Base-by-base conservation (phyloP, 2,113 vertebrate genomes). In the Mesocricetus auratus region DNA sequence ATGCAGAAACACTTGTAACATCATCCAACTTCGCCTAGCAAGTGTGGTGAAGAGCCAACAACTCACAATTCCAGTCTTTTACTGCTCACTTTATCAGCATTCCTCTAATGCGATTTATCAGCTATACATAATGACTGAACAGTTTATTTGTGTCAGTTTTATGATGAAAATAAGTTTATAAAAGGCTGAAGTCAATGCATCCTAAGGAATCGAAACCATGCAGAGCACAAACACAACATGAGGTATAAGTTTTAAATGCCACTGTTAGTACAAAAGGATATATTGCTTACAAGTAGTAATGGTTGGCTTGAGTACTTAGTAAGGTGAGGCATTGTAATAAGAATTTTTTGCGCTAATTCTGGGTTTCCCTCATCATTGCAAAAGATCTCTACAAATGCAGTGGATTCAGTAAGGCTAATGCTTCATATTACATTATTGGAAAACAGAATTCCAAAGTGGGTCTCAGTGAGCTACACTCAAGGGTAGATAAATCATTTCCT, bases 181-280 rank as follows among this genome's bases (percentile, higher is more conserved):
- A 94, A 87, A 33, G 45, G 66, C 47, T 86, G 53, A 66, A 82
- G 19, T 73, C 53, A 95, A 31, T 94, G 56, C 19, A n/a, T 94
- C 36, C 36, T 85, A 50, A 42, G 45, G 42, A 96, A 75, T 81
- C 69, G 60, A 94, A 88, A 68, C 68, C n/a, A 89, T 83, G 7
- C 45, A 68, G 12, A 2, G 16, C 16, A 53, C 29, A 86, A 31
- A 77, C 15, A 19, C 31, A 62, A 86, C 22, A 42, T 47, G 68
- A 45, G 21, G 79, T 90, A 13, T 86, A 74, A 92, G 22, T 87
- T 83, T 88, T 42, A 90, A 96, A 94, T 58, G 31, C 89, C 62
- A 58, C 22, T 45, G 29, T 90, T 78, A n/a, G 24, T 26, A 42
- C 21, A n/a, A 92, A 8, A 88, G 11, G 73, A 5, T 58, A 13